Conservation (phyloP, 1,140 invertebrate genomes). For the Aphelinus certus region DNA sequence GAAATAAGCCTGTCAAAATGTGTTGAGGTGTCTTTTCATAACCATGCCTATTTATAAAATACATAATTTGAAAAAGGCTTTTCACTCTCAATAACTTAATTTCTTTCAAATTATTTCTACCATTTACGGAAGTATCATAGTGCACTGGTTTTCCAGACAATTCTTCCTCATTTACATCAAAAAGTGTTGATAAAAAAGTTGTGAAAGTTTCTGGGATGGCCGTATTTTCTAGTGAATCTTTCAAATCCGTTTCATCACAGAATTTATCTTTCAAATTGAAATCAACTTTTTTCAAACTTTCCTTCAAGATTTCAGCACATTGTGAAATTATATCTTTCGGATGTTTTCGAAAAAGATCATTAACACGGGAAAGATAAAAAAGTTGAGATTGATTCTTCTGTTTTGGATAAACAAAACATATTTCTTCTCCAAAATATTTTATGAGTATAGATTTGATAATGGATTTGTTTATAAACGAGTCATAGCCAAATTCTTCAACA, state of each 20-base stretch:
- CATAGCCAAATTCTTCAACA: not conserved
- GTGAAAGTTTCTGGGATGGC: not conserved
- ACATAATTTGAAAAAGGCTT: conserved; percentile 6
- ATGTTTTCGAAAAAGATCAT: not conserved
- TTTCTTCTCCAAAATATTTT: conserved; percentile 4
- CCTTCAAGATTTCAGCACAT: conserved; percentile 5
- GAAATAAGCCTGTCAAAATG: not conserved
- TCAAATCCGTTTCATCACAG: conserved; percentile 17
- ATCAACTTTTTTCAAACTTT: not conserved
- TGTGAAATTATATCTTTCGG: not conserved
- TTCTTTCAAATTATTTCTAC: not conserved
- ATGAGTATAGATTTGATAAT: not conserved
- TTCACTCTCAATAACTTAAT: conserved; percentile 8
- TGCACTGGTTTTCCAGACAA: not conserved
- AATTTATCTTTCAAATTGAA: conserved; percentile 20
- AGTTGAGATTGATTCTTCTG: conserved; percentile 1
- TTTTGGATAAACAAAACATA: conserved; percentile 7
- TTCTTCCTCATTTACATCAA: not conserved
- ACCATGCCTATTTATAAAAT: not conserved
- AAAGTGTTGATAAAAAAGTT: conserved; percentile 11
- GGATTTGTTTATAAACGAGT: not conserved
- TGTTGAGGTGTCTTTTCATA: not conserved
- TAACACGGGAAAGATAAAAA: not conserved
- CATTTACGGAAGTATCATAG: not conserved
- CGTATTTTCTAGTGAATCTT: not conserved